phyloP scores from a whole-genome alignment of 2,113 vertebrate species.

The Serilophus lunatus region DNA sequence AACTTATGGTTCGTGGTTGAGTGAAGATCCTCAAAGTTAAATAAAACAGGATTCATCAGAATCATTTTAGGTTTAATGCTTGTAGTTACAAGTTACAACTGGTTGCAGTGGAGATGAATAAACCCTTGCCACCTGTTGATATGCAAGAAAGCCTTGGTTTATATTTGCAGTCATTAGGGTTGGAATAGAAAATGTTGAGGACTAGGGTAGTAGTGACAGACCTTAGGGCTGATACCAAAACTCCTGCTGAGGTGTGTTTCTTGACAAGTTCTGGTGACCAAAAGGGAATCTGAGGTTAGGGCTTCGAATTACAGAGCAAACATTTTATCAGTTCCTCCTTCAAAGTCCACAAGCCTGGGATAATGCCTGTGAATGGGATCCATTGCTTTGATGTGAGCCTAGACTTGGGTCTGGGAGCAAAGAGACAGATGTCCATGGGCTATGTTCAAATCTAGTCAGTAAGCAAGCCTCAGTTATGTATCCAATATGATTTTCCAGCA shows the following conservation, averaged over 20 bases:
- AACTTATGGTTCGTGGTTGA: background rate
- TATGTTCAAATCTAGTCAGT: background rate
- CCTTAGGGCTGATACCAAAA: background rate
- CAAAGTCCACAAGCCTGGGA: background rate
- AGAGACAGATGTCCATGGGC: background rate
- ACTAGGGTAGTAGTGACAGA: background rate
- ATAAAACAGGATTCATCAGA: background rate
- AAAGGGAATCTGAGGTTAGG: background rate
- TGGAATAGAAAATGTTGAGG: background rate
- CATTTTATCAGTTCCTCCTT: background rate
- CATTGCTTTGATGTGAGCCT: background rate
- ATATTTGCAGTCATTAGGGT: background rate
- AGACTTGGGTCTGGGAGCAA: background rate
- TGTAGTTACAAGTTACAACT: background rate
- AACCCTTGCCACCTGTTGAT: fast-evolving
- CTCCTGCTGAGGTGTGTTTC: background rate
- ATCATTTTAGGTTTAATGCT: background rate
- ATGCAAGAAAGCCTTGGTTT: background rate
- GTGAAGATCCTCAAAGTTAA: background rate
- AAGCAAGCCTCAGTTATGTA: background rate
- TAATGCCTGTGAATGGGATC: background rate
- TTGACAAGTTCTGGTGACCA: background rate
- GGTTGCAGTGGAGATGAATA: background rate
- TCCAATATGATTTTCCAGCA: too few species aligned
- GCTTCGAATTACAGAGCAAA: background rate